Base-by-base conservation (phyloP, 2,113 vertebrate genomes). In the Oryzias curvinotus region DNA sequence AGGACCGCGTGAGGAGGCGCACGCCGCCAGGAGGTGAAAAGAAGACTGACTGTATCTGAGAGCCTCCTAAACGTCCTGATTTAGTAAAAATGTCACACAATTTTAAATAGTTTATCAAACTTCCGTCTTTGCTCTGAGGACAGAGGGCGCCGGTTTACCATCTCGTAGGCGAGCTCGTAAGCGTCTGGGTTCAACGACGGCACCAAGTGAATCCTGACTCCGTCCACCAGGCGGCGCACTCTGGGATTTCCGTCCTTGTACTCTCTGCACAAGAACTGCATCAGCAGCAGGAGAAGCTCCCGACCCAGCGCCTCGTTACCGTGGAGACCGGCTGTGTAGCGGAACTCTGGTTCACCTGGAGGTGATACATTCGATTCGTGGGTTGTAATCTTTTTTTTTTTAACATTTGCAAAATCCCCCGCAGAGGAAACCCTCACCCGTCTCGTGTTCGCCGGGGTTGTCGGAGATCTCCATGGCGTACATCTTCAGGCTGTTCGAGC, bases 191-290 rank as follows among this genome's bases (percentile, higher is more conserved):
- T 99, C 68, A 99, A 88, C 0, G 96, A 97, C 0, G 97, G 97
- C 62, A 97, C 93, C 13, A 98, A 88, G 85, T 99, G 97, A 63
- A 98, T 98, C 43, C 97, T 93, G 0, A 95, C 96, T 52, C 95
- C 93, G 0, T 94, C 92, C 82, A 98, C 95, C 75, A 98, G 86
- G 83, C 86, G 93, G 71, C 92, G 93, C 71, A 97, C 94, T 0
- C 95, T 91, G 0, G 96, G 94, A 70, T 99, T 98, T 6, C 93
- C 94, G 0, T 96, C 94, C 0, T 92, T 94, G 90, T 95, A 97
- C 80, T 99, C 96, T 21, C 91, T 96, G 81, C 97, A 99, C 65
- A 99, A 76, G 81, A 96, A 99, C 87, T 99, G 97, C 95, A 98
- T 95, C 16, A 99, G 88, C 73, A 98, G 87, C 21, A 99, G 88